A percentile compares a stretch with the other conserved stretches of the same genome.
Conservation (phyloP, 35 echinoderm and acorn worm genomes). For the Holothuria glaberrima region DNA sequence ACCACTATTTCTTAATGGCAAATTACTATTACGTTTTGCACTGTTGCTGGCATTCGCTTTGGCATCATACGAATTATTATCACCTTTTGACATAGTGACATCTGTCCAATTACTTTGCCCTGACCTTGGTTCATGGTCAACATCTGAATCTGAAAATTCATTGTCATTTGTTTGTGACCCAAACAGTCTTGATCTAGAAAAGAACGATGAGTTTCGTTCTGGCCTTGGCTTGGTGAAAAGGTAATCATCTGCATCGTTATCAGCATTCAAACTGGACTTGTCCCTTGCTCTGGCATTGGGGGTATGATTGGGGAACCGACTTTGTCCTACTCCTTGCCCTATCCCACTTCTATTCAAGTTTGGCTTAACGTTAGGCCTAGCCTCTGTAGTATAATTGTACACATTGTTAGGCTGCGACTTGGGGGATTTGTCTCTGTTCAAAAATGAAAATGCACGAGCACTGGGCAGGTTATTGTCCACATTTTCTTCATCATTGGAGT, state of each 20-base stretch:
- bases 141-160: slow-evolving; percentile 56
- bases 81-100: neutral
- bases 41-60: slow-evolving; percentile 46
- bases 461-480: slow-evolving; percentile 22
- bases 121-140: slow-evolving; percentile 23
- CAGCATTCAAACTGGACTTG: neutral
- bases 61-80: slow-evolving; percentile 7
- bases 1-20: neutral
- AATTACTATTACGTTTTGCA: neutral
- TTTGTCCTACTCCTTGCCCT: neutral
- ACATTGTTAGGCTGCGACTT: slow-evolving; percentile 39
- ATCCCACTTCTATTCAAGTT: too few species aligned
- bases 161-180: slow-evolving; percentile 36
- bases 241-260: neutral
- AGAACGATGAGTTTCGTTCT: slow-evolving; percentile 13
- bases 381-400: slow-evolving; percentile 24
- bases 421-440: slow-evolving; percentile 9
- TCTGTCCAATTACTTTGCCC: neutral
- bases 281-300: neutral
- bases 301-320: neutral
- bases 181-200: neutral
- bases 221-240: slow-evolving; percentile 8
- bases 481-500: slow-evolving; percentile 52
- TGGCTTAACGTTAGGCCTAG: slow-evolving; percentile 4
- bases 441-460: slow-evolving; percentile 36